Evolutionary conservation across 2,888 invertebrate species (phyloP), one percentile per base, ranked within the genome.

Genomic region (Tanypteryx hageni): DNA sequence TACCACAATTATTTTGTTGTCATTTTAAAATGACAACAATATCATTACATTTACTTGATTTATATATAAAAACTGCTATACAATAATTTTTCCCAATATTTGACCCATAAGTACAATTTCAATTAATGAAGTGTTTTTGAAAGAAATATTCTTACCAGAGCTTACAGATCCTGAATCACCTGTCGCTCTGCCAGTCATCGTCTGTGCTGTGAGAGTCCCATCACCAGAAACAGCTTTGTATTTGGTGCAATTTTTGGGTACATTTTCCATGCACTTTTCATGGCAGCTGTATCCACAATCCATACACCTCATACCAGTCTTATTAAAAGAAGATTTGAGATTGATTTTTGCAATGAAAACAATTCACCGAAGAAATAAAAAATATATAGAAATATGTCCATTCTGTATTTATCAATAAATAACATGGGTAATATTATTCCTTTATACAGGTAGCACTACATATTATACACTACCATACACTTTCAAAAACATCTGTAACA

Each of bases 201-300:
- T 96, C 92, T 96, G 96, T 83, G 94, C 94, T 76, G 96, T 95
- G 82, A 95, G 95, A 64, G 95, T 94, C 93, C 95, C 95, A 93
- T 96, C 96, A 22, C 84, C 84, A 92, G 97, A 96, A 56, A 96
- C 96, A 44, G 97, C 96, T 94, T 97, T 97, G 94, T 97, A 97
- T 94, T 97, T 97, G 93, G 98, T 97, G 95, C 98, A 98, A 95
- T 98, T 97, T 95, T 98, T 97, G 93, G 98, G 97, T 92, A 98
- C 98, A 93, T 96, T 96, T 93, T 98, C 98, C 92, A 97, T 97
- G 95, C 99, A 99, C 94, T 98, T 98, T 95, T 99, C 99, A 95
- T 99, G 99, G 95, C 98, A 99, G 94, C 98, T 98, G 94, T 98
- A 98, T 92, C 98, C 98, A 95, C 99, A 99, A 95, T 99, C 99